These are phyloP conservation scores for Rhopalosiphum maidis DNA, from an alignment of 1,140 invertebrate species.

Conservation along the genomic window DNA sequence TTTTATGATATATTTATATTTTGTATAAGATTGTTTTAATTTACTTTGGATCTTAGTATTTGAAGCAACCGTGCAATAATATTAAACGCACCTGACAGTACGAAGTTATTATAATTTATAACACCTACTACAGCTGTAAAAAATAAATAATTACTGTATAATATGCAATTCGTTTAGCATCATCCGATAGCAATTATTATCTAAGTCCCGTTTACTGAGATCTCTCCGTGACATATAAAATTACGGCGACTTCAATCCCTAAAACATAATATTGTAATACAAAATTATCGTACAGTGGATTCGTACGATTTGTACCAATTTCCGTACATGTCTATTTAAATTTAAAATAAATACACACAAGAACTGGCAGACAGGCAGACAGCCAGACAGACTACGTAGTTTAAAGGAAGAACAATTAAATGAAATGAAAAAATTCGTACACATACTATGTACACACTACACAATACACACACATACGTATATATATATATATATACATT, in stretches of 20 bases:
- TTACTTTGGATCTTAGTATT: not conserved
- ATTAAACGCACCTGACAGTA: not conserved
- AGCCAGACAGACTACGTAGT: not conserved
- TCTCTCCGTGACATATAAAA: not conserved
- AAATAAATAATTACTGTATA: not conserved
- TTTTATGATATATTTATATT: not conserved
- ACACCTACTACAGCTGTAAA: not conserved
- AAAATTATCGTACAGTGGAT: not conserved
- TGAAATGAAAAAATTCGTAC: not conserved
- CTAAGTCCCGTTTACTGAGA: not conserved
- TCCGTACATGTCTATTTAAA: not conserved
- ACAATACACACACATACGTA: too few relatives aligned
- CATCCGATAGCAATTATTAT: not conserved
- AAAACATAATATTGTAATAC: not conserved
- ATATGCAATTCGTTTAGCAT: not conserved
- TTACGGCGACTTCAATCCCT: not conserved
- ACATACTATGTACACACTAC: not conserved
- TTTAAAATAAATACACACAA: not conserved
- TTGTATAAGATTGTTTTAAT: not conserved
- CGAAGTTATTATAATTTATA: not conserved
- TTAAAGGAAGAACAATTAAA: not conserved
- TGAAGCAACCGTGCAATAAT: not conserved
- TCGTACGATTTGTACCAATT: not conserved
- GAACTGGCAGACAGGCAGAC: not conserved
- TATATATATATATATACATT: too few relatives aligned